These are phyloP conservation scores for Cotesia chilonis DNA, from an alignment of 1,140 invertebrate genomes.

Conservation along the genomic window DNA sequence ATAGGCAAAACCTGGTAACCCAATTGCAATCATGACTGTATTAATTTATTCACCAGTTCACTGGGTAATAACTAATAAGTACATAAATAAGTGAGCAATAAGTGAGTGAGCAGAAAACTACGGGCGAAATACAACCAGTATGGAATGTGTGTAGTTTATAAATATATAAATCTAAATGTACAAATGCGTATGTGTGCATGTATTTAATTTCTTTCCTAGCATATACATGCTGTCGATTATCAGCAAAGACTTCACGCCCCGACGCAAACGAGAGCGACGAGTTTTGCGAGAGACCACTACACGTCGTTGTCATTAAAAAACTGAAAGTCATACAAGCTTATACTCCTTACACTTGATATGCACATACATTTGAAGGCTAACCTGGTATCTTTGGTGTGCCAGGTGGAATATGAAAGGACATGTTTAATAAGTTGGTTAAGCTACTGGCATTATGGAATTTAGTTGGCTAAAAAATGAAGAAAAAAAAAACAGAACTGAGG, in stretches of 20 bases:
- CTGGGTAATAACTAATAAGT: not conserved
- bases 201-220: not conserved
- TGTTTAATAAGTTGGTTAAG: not conserved
- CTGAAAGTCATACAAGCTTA: conserved; percentile 1
- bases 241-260: conserved; percentile 45
- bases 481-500: conserved; percentile 4
- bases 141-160: not conserved
- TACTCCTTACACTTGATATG: not conserved
- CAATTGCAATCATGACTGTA: not conserved
- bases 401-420: conserved; percentile 12
- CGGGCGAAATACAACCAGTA: not conserved
- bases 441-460: no score
- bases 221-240: conserved; percentile 50
- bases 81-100: no score
- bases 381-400: not conserved
- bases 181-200: not conserved
- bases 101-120: no score
- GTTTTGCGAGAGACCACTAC: conserved; percentile 37
- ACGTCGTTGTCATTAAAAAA: conserved; percentile 10
- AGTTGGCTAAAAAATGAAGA: not conserved
- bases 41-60: not conserved
- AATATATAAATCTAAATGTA: no score
- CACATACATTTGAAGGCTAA: not conserved
- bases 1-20: conserved; percentile 4
- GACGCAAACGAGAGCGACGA: conserved; percentile 45